Percentiles rank a stretch among this genome's conserved stretches.
These are phyloP conservation scores for Leptoteleia sp. DNA, from an alignment of 1,140 invertebrate genomes.

Conservation along the genomic window DNA sequence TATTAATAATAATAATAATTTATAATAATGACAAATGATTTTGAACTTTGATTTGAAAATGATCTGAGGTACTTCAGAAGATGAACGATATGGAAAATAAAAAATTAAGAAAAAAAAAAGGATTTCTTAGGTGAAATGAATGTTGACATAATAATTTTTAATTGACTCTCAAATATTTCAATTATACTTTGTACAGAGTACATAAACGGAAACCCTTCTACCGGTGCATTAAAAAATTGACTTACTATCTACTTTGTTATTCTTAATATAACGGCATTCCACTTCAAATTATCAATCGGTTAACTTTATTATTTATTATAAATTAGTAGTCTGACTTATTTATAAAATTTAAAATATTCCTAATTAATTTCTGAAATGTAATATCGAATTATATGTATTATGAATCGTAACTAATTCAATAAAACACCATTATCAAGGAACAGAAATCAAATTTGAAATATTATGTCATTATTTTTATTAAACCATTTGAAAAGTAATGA, in stretches of 20 bases:
- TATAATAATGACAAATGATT: conserved; percentile 26
- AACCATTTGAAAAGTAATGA: no score
- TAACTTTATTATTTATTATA: conserved; percentile 3
- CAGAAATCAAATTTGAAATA: no score
- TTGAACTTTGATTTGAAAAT: conserved; percentile 22
- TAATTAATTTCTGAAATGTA: not conserved
- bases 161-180: no score
- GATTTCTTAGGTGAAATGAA: no score
- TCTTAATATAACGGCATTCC: conserved; percentile 16
- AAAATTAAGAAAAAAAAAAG: no score
- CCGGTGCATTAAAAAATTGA: conserved; percentile 12
- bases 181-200: conserved; percentile 51
- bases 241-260: conserved; percentile 30
- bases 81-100: not conserved
- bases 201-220: conserved; percentile 60
- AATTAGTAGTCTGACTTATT: conserved; percentile 25
- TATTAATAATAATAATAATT: no score
- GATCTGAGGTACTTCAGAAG: conserved; percentile 9
- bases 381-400: not conserved
- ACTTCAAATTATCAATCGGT: conserved; percentile 12
- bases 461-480: no score
- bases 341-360: not conserved
- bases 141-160: no score
- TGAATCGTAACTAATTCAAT: no score
- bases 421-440: no score